Conservation (phyloP, 2,797 vertebrate genomes). For the Myripristis murdjan region DNA sequence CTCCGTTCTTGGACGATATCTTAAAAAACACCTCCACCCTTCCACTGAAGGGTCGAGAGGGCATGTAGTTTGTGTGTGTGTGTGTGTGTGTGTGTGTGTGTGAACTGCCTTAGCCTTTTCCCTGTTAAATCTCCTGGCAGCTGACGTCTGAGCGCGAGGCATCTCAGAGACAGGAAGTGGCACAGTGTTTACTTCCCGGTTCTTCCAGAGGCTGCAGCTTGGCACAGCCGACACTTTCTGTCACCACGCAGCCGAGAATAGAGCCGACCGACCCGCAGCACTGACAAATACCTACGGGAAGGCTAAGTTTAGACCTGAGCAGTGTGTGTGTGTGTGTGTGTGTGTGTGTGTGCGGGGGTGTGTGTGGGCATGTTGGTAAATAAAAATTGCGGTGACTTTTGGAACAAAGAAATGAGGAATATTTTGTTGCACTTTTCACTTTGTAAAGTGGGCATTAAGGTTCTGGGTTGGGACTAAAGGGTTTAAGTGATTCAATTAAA, state of each 20-base stretch:
- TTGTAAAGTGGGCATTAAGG: no score
- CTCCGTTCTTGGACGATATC: conserved; percentile 55
- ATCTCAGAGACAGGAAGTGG: conserved; percentile 68
- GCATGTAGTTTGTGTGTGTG: conserved; percentile 18
- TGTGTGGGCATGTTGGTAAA: neutral
- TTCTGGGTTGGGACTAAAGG: neutral
- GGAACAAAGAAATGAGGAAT: neutral
- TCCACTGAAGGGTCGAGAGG: conserved; percentile 45
- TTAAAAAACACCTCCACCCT: conserved; percentile 71
- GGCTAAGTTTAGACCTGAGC: conserved; percentile 59
- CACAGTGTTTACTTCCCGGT: conserved; percentile 64
- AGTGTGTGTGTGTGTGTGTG: conserved; percentile 14
- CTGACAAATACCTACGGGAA: conserved; percentile 16
- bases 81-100: conserved; percentile 21
- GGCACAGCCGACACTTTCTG: conserved; percentile 61
- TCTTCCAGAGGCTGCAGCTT: conserved; percentile 34
- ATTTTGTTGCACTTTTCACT: neutral
- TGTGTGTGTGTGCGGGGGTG: conserved; percentile 9
- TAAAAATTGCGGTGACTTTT: neutral
- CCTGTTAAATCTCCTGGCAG: conserved; percentile 10
- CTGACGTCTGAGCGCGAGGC: conserved; percentile 31
- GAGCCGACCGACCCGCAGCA: conserved; percentile 24
- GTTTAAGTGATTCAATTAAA: no score
- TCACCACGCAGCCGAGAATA: conserved; percentile 68
- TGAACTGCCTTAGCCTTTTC: neutral